Base-by-base conservation (phyloP, 2,888 invertebrate species). In the Parapristionchus giblindavisi region DNA sequence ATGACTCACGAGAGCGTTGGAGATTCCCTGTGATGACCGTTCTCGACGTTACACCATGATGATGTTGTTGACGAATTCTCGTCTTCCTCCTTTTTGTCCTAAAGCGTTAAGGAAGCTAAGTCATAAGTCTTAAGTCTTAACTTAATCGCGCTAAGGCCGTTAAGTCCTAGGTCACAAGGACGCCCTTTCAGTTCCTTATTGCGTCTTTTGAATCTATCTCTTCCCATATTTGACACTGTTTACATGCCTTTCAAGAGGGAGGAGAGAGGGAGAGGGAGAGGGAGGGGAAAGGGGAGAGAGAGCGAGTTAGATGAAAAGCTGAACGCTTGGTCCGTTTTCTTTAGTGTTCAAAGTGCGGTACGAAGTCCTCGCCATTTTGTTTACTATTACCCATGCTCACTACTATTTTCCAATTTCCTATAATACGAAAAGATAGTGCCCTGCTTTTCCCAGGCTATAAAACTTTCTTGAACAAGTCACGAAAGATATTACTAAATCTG, bases 1-100 rank as follows among this genome's bases (percentile, higher is more conserved):
- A 36, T 17, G 36, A 65, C 63, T 65, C 63, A 65, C 63, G 63
- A 65, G 0, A 65, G 63, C 43, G 61, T 36, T 2, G 63, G 63
- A 17, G 63, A 43, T 4, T 40, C 43, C 14, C 43, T 27, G 63
- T 65, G 63, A 11, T 40, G 40, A 21, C 43, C 63, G 40, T 48
- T 48, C 5, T 65, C 43, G 63, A 65, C 63, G 29, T 43, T 43
- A 5, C 43, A 40, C 63, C 63, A 65, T 8, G 63, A 65, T 5
- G 63, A 65, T 21, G 63, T 43, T 1, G 63, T 65, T 32, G 63
- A 65, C 43, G 63, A 65, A 24, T 43, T 48, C n/a, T 65, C 40
- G 1, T 29, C 29, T 43, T 40, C 63, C 43, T 65, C 40, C 43
- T 40, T 61, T 27, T 61, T 61, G 24, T 61, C 61, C 61, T 61